phyloP scores from a whole-genome alignment of 1,140 invertebrate genomes.

The Tenebrio molitor region DNA sequence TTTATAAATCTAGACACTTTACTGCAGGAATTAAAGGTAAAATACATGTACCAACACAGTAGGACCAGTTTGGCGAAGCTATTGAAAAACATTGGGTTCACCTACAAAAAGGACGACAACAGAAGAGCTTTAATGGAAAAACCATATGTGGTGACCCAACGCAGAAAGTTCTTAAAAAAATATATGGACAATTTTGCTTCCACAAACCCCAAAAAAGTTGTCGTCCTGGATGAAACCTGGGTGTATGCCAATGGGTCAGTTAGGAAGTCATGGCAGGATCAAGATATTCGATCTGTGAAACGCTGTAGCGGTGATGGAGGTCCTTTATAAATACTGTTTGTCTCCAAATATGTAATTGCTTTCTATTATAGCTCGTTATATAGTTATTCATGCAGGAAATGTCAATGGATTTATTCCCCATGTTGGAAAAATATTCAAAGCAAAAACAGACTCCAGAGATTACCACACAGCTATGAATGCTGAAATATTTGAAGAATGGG shows the following conservation, averaged over 20 bases:
- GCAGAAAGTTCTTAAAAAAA: neutral
- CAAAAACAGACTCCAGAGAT: neutral
- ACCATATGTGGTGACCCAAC: neutral
- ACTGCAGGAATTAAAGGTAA: neutral
- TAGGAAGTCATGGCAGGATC: conserved; percentile 15
- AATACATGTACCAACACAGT: neutral
- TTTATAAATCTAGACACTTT: neutral
- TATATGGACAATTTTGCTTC: neutral
- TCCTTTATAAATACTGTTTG: neutral
- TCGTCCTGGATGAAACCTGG: conserved; percentile 4
- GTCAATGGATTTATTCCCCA: neutral
- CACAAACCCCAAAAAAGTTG: neutral
- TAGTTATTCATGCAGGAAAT: conserved; percentile 9
- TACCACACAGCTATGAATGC: neutral
- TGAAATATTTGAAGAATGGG: neutral
- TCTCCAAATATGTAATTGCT: neutral
- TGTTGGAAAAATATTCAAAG: neutral
- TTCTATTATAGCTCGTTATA: neutral
- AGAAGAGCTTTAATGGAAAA: conserved; percentile 3
- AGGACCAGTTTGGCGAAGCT: conserved; percentile 12
- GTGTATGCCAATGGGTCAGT: neutral
- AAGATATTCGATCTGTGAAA: neutral
- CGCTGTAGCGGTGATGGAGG: neutral
- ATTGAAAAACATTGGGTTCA: neutral
- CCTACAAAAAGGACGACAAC: neutral